These are phyloP conservation scores for Sebastes fasciatus DNA, from an alignment of 2,113 vertebrate genomes.

Conservation along the genomic window DNA sequence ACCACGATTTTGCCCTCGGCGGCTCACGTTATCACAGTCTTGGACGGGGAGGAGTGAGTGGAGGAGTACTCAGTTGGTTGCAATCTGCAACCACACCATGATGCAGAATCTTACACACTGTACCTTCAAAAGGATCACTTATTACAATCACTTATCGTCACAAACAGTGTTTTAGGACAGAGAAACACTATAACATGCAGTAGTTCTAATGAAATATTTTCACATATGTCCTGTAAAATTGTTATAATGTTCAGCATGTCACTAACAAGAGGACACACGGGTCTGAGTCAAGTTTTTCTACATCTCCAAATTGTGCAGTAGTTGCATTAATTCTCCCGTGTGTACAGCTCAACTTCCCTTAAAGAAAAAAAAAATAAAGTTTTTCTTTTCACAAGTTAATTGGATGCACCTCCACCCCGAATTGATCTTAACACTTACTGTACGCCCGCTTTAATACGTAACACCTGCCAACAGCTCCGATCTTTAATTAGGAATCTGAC, in stretches of 20 bases:
- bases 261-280: neutral
- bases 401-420: neutral
- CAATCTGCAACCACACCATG: too few relatives aligned
- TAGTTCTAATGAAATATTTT: neutral
- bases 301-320: neutral
- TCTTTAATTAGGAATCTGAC: slow-evolving; percentile 52
- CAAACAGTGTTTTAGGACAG: neutral
- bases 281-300: neutral
- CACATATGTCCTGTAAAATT: neutral
- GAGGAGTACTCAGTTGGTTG: too few relatives aligned
- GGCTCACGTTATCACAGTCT: too few relatives aligned
- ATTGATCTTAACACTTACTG: slow-evolving; percentile 30
- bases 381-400: slow-evolving; percentile 19
- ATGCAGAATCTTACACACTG: too few relatives aligned
- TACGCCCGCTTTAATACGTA: slow-evolving; percentile 31
- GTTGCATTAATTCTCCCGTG: neutral
- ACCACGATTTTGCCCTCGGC: too few relatives aligned
- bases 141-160: neutral
- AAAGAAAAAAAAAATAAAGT: neutral
- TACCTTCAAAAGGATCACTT: too few relatives aligned
- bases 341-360: neutral
- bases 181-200: neutral
- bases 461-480: slow-evolving; percentile 32
- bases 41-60: too few relatives aligned
- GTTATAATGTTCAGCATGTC: neutral